These are phyloP conservation scores for Tricholaema leucomelas DNA, from an alignment of 2,113 vertebrate species.

Conservation along the genomic window DNA sequence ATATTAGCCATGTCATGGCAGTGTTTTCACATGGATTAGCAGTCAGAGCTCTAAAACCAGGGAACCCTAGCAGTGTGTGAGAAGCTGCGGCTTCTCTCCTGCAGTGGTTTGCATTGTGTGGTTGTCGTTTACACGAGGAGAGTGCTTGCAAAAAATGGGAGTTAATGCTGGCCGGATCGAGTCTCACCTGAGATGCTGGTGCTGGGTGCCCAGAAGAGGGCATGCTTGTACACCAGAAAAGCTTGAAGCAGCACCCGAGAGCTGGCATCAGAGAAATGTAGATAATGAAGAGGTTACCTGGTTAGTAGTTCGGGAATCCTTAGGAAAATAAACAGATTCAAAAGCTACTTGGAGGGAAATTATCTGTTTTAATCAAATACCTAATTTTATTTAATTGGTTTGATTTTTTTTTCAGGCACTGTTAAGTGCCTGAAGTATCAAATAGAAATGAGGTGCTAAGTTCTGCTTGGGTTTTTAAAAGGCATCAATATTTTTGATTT, in stretches of 20 bases:
- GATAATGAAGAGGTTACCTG: constrained; percentile 7
- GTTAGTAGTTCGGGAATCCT: constrained; percentile 14
- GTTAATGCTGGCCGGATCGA: background rate
- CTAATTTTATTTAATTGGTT: no score
- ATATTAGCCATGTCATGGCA: background rate
- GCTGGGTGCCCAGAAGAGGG: constrained; percentile 74
- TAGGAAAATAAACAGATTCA: constrained; percentile 3
- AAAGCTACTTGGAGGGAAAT: background rate
- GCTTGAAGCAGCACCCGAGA: background rate
- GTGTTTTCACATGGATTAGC: background rate
- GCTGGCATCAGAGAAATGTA: constrained; percentile 16
- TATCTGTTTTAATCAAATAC: background rate
- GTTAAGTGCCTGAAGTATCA: background rate
- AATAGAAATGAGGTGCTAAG: background rate
- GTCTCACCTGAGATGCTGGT: background rate
- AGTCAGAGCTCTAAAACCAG: background rate
- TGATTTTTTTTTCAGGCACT: background rate
- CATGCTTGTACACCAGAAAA: constrained; percentile 63
- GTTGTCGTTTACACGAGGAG: background rate
- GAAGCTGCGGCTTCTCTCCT: background rate
- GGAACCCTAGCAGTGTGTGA: background rate
- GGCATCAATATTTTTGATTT: background rate
- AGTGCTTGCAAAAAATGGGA: background rate
- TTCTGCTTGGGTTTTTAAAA: background rate
- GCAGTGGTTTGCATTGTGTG: background rate